Evolutionary conservation across 2,113 vertebrate species (phyloP).

Genomic region (Todiramphus saurophagus): DNA sequence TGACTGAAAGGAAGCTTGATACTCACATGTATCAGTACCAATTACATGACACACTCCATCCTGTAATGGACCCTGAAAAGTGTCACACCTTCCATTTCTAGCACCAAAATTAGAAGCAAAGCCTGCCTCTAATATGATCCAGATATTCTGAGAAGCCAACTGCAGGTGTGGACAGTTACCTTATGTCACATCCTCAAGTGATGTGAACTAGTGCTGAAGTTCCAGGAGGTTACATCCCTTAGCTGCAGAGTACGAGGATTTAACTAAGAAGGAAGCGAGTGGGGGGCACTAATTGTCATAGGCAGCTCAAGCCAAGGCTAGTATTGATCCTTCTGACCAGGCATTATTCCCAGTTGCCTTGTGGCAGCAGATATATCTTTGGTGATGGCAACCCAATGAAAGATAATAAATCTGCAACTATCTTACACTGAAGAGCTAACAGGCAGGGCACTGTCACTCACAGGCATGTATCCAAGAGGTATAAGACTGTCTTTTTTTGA

Average conservation of each 20-base stretch:
- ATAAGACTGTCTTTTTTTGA: not conserved
- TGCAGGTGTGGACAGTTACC: not conserved
- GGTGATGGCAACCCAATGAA: not conserved
- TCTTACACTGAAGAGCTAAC: not conserved
- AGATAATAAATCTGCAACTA: not conserved
- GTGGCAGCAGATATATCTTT: not conserved
- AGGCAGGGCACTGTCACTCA: not conserved
- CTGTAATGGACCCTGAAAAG: not conserved
- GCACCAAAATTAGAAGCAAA: not conserved
- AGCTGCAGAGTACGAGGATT: not conserved
- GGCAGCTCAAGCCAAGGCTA: not conserved
- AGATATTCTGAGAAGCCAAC: not conserved
- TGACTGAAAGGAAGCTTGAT: not conserved
- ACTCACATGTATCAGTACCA: not conserved
- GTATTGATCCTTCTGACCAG: not conserved
- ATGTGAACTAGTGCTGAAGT: not conserved
- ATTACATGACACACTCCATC: not conserved
- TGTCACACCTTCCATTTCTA: not conserved
- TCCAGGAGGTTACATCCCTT: not conserved
- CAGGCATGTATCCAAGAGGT: not conserved
- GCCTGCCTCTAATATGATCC: not conserved
- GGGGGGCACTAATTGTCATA: not conserved
- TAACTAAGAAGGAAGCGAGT: not conserved
- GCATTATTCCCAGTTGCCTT: not conserved
- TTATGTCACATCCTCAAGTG: not conserved